phyloP scores from a whole-genome alignment of 2,113 vertebrate genomes.

The Hippocampus abdominalis region DNA sequence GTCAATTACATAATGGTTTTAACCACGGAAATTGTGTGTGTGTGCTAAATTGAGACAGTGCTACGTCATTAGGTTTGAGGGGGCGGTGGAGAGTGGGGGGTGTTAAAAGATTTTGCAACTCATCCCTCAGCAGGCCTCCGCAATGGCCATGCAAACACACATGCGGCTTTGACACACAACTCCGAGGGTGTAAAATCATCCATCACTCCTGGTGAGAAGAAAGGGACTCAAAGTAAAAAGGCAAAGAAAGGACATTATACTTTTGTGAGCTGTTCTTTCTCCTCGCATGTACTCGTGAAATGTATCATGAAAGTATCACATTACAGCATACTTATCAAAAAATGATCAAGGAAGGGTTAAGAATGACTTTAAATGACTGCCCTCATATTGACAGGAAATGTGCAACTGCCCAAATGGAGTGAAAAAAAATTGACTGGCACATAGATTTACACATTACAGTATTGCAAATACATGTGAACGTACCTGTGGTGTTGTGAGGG shows the following conservation, averaged over 20 bases:
- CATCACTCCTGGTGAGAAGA: constrained; percentile 45
- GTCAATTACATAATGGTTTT: constrained; percentile 21
- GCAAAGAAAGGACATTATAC: constrained; percentile 27
- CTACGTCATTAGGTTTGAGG: constrained; percentile 29
- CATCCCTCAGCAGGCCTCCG: constrained; percentile 55
- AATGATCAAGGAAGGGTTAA: neutral
- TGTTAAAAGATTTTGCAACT: constrained; percentile 42
- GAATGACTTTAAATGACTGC: neutral
- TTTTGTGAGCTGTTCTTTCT: neutral
- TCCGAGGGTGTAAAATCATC: constrained; percentile 49
- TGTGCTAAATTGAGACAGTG: constrained; percentile 15
- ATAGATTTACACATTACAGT: no score
- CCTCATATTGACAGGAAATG: neutral
- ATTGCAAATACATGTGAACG: no score
- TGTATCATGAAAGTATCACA: neutral
- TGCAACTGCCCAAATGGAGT: no score
- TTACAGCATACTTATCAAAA: neutral
- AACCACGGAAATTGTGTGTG: neutral
- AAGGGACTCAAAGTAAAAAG: constrained; percentile 43
- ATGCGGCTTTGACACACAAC: constrained; percentile 63
- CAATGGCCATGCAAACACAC: constrained; percentile 69
- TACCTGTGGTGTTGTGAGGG: no score
- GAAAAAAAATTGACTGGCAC: no score
- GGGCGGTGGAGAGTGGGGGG: constrained; percentile 19
- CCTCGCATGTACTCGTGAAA: neutral